phyloP scores from a whole-genome alignment of 2,888 invertebrate genomes.

The Hydraecia micacea region DNA sequence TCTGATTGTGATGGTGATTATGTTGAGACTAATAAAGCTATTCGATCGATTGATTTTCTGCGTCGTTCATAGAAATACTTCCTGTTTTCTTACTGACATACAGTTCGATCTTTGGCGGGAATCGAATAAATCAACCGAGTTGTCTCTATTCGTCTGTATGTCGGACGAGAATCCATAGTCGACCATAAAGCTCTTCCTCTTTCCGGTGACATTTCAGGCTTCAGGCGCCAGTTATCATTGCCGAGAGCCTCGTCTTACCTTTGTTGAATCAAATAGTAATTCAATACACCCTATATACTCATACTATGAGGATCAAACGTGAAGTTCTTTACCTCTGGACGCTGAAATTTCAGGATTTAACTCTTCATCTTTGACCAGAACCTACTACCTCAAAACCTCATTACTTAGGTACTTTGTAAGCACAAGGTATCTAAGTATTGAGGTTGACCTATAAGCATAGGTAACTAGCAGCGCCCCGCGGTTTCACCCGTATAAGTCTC shows the following conservation, averaged over 20 bases:
- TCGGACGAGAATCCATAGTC: not conserved
- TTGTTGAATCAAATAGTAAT: not conserved
- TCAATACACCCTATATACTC: not conserved
- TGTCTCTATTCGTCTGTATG: constrained; percentile 7
- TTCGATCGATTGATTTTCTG: constrained; percentile 34
- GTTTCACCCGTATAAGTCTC: too few relatives aligned
- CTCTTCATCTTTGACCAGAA: too few relatives aligned
- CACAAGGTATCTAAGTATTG: too few relatives aligned
- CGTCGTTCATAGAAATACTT: not conserved
- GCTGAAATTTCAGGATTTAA: not conserved
- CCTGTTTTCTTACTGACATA: not conserved
- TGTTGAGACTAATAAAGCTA: constrained; percentile 21
- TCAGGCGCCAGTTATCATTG: constrained; percentile 1
- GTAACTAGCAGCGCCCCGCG: too few relatives aligned
- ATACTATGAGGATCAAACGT: too few relatives aligned
- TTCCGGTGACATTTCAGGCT: constrained; percentile 37
- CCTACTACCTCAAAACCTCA: too few relatives aligned
- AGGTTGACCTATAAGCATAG: too few relatives aligned
- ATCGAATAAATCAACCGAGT: constrained; percentile 12
- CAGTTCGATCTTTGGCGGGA: constrained; percentile 7
- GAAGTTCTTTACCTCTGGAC: not conserved
- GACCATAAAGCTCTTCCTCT: constrained; percentile 39
- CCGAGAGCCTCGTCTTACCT: constrained; percentile 7
- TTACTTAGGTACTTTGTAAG: too few relatives aligned
- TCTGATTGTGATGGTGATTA: constrained; percentile 25